phyloP scores from a whole-genome alignment of 37 sponge, comb jelly and placozoan genomes.

The Geodia barretti region DNA sequence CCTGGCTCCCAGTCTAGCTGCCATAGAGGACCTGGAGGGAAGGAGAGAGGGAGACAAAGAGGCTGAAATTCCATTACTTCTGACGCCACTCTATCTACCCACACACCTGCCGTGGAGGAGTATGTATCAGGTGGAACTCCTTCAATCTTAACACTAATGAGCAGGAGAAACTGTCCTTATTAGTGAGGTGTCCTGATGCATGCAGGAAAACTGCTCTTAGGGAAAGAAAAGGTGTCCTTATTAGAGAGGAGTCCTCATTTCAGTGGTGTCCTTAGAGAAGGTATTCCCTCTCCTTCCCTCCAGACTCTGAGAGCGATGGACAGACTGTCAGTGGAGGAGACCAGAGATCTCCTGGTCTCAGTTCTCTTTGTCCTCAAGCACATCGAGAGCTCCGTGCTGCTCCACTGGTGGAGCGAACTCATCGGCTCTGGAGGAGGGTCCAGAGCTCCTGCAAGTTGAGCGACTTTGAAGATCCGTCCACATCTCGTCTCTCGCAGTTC shows the following conservation, averaged over 20 bases:
- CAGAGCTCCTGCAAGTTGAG: neutral
- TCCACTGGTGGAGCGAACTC: slow-evolving; percentile 64
- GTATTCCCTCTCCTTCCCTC: neutral
- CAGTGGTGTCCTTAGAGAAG: neutral
- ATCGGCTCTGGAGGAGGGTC: slow-evolving; percentile 40
- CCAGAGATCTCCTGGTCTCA: slow-evolving; percentile 76
- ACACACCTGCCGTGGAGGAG: neutral
- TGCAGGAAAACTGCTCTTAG: no score
- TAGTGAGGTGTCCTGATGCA: no score
- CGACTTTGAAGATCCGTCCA: slow-evolving; percentile 13
- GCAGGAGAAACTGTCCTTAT: neutral
- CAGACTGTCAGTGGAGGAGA: slow-evolving; percentile 58
- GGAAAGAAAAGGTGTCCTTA: no score
- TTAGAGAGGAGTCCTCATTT: no score
- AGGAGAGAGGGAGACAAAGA: slow-evolving; percentile 9
- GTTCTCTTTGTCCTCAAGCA: slow-evolving; percentile 91
- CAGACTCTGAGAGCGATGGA: slow-evolving; percentile 29
- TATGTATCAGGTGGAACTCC: no score
- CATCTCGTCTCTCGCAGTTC: slow-evolving; percentile 46
- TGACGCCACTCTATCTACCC: no score
- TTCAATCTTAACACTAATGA: no score
- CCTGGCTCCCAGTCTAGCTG: neutral
- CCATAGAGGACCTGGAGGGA: neutral
- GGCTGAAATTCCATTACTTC: neutral
- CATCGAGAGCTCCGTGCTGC: slow-evolving; percentile 52